phyloP scores from a whole-genome alignment of 2,113 vertebrate genomes.

The Cichladusa arquata region DNA sequence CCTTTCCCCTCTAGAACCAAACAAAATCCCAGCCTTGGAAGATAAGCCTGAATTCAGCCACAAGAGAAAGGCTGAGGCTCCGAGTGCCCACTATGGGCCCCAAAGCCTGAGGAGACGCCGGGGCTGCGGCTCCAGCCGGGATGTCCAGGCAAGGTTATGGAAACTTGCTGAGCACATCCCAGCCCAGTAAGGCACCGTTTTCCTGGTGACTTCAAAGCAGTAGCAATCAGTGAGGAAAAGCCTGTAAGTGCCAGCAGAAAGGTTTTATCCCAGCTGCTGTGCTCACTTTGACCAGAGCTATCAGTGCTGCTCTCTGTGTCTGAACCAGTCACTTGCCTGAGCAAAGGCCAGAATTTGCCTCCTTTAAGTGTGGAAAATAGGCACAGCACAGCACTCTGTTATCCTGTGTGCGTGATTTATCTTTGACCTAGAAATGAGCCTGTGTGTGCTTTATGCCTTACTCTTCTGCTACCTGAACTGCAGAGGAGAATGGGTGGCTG shows the following conservation, averaged over 20 bases:
- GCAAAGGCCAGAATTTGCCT: neutral
- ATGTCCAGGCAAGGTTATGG: neutral
- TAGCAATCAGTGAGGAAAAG: neutral
- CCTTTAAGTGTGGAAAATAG: neutral
- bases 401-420: neutral
- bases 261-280: neutral
- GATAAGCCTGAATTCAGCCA: neutral
- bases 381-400: neutral
- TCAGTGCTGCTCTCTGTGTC: neutral
- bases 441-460: neutral
- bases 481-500: neutral
- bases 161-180: neutral
- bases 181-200: neutral
- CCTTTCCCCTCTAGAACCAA: neutral
- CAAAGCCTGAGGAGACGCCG: fast-evolving
- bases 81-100: fast-evolving
- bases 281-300: neutral
- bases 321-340: neutral
- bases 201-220: neutral
- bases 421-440: neutral
- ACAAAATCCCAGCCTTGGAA: neutral
- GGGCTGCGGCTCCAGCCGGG: fast-evolving
- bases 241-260: neutral
- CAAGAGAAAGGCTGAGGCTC: neutral
- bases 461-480: neutral